Conservation (phyloP, 2,113 vertebrate genomes). For the Psammodynastes pulverulentus region DNA sequence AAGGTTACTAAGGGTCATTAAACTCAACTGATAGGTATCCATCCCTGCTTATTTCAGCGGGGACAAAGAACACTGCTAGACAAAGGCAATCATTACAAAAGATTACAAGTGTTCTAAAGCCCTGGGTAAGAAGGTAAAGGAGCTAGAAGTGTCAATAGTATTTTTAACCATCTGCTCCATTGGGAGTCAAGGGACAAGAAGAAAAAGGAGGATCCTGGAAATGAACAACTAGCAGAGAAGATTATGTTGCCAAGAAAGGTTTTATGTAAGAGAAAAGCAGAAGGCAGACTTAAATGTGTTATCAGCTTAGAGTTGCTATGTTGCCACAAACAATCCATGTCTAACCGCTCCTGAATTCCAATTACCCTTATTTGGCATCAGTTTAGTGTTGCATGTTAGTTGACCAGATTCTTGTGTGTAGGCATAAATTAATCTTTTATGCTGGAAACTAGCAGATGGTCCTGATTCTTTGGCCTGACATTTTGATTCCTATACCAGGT, state of each 20-base stretch:
- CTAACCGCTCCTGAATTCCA: too few relatives aligned
- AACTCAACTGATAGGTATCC: neutral
- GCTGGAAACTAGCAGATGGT: too few relatives aligned
- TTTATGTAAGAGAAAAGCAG: too few relatives aligned
- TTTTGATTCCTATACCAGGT: neutral
- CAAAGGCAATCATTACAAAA: neutral
- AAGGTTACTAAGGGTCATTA: neutral
- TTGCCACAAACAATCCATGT: too few relatives aligned
- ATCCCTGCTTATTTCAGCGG: neutral
- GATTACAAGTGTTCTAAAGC: neutral
- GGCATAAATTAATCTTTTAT: too few relatives aligned
- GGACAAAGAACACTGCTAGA: neutral
- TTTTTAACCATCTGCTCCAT: neutral
- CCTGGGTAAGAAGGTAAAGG: neutral
- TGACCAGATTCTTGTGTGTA: too few relatives aligned
- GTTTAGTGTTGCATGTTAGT: too few relatives aligned
- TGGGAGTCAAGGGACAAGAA: neutral
- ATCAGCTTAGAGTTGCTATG: too few relatives aligned
- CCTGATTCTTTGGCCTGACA: too few relatives aligned
- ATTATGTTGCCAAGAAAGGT: neutral
- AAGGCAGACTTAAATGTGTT: too few relatives aligned
- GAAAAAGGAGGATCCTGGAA: neutral
- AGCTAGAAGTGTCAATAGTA: neutral
- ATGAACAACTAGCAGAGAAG: neutral
- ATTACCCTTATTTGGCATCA: too few relatives aligned